Evolutionary conservation across 1,140 invertebrate species (phyloP), one percentile per base, ranked within the genome.

Genomic region (Cylas formicarius): DNA sequence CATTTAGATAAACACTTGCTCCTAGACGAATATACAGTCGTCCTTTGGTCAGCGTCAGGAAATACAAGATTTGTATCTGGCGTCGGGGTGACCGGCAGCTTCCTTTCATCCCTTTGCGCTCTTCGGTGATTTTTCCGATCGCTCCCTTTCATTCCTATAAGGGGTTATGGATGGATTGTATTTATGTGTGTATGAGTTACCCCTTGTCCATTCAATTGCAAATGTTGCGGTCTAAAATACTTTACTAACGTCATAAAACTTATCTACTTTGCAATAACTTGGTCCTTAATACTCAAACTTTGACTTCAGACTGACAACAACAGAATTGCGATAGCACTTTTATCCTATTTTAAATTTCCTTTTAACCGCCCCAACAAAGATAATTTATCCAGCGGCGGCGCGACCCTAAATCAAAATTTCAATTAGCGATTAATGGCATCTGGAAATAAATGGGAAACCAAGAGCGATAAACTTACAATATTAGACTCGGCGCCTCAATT

Each of bases 51-150:
- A 57, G 44, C 37, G 11, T 19, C 52, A 55, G 57, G 57, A 59
- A 59, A 59, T 59, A 55, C 57, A 57, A 59, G 57, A 59, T 59
- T 36, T 44, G 41, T 59, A 59, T 59, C 57, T 42, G n/a, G 40
- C 57, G 55, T 57, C 55, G 44, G 50, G 40, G 36, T 51, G 53
- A 48, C 54, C 51, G 56, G 47, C 44, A 45, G 41, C 51, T 48
- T 48, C 49, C 50, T 51, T 58, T 55, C 52, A 58, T 54, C 54
- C 53, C 34, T 44, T 33, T 44, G 29, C 34, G 27, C 39, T 29
- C 13, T 14, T 20, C 22, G 18, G 28, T 31, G 34, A 42, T 42
- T 23, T 36, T 36, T 36, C 20, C 34, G 34, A 36, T 14, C 26
- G 34, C 34, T 44, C 33, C 41, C 32, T 44, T 44, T 44, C 36